Base-by-base conservation (phyloP, 2,113 vertebrate genomes). In the Semicossyphus pulcher region DNA sequence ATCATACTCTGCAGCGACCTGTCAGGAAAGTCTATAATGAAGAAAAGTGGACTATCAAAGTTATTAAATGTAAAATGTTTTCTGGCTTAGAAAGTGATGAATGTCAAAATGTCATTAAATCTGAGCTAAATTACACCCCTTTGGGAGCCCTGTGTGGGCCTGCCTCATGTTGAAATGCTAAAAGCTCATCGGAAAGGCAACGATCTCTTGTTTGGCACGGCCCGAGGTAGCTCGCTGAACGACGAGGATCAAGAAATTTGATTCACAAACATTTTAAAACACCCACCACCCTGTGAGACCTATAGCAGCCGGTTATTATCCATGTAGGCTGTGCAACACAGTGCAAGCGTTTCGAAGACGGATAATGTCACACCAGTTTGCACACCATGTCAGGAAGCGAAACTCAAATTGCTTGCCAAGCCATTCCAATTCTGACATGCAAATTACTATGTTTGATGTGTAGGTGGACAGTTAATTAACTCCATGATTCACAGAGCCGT, bases 381-480 rank as follows among this genome's bases (percentile, higher is more conserved):
- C 26, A 48, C 25, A 57, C 49, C 56, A 82, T 32, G 66, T 88
- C 67, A 48, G 53, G 36, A 63, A 76, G 69, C 54, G 53, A 59
- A 80, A 68, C 58, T 78, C 64, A 82, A 76, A 83, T 41, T 52
- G n/a, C n/a, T n/a, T n/a, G n/a, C n/a, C n/a, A 36, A 80, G 48
- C 77, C 23, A 65, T 62, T 83, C 70, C 47, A 72, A 67, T 72
- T 59, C 74, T 31, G 58, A 70, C 42, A 81, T 65, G 48, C 49
- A 84, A 85, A 88, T 82, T 12, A 71, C 53, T 39, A 21, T 63
- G 63, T 52, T 63, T 81, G 67, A 72, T 65, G 65, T 53, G 44
- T 26, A 37, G 60, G 37, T 61, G 71, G 69, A 58, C 59, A 79
- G 81, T 61, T 84, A 85, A 90, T 90, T 86, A 90, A 78, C 74